Conservation (phyloP, 2,797 vertebrate species). For the Protosalanx chinensis region DNA sequence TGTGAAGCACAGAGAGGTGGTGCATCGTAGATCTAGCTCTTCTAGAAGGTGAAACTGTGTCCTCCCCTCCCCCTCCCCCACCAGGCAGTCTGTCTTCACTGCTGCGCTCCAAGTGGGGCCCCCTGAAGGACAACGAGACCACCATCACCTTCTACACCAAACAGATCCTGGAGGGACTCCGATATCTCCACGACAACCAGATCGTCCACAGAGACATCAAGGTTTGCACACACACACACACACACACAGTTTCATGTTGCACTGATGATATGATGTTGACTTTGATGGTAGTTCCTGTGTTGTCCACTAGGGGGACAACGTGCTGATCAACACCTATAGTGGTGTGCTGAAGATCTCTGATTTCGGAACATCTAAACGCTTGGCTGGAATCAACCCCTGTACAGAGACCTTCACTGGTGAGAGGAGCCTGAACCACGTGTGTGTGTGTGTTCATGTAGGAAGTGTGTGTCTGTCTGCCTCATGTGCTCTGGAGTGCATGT, state of each 20-base stretch:
- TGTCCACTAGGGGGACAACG: slow-evolving; percentile 85
- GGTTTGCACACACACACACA: slow-evolving; percentile 52
- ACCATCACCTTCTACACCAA: slow-evolving; percentile 90
- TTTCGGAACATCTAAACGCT: slow-evolving; percentile 89
- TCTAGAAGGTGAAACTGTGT: too few species aligned
- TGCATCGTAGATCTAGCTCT: too few species aligned
- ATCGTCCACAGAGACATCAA: slow-evolving; percentile 94
- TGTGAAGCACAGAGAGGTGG: too few species aligned
- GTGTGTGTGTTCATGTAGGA: not conserved
- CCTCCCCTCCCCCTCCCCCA: not conserved
- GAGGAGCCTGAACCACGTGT: not conserved
- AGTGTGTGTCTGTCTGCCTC: not conserved
- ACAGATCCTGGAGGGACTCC: slow-evolving; percentile 86
- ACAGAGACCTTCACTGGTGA: slow-evolving; percentile 88
- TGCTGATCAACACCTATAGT: slow-evolving; percentile 91
- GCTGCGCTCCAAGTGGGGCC: slow-evolving; percentile 90
- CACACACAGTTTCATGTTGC: too few species aligned
- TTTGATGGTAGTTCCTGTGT: not conserved
- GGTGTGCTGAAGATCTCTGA: slow-evolving; percentile 92
- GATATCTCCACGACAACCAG: slow-evolving; percentile 89
- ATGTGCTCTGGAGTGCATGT: not conserved
- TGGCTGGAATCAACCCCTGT: slow-evolving; percentile 90
- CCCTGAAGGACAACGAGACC: slow-evolving; percentile 88
- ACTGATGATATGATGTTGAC: too few species aligned
- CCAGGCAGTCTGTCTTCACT: slow-evolving; percentile 89